Evolutionary conservation across 2,888 invertebrate species (phyloP), one percentile per base, ranked within the genome.

Genomic region (Heliconius cydno): DNA sequence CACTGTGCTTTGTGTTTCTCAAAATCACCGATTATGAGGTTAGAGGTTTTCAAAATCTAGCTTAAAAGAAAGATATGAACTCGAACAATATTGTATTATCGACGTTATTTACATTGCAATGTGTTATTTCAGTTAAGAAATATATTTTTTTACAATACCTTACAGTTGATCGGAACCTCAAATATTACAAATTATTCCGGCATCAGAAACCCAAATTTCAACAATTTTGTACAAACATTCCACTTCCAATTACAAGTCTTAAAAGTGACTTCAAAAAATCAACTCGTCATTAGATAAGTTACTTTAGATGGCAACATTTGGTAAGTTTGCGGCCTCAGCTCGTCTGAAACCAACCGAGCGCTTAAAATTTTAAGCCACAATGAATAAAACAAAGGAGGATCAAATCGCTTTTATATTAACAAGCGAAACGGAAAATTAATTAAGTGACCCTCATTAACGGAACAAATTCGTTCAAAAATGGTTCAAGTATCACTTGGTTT

Each of bases 371-470:
- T 41, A 76, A 52, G 46, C 38, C 72, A 65, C 77, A 71, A 66
- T 76, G 70, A 65, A 25, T 76, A 78, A 46, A 76, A 71, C 72
- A 76, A 79, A 67, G 75, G 70, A 70, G 65, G 76, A 72, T 41
- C 70, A 63, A 76, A 78, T 80, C 57, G 70, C 60, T 78, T 66
- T 72, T 63, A 80, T 74, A 71, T 78, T 78, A 72, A 34, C 57
- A 60, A 74, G 77, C 46, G 63, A 80, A 80, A 78, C 68, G 80
- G 71, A 75, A 80, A 76, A 72, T 76, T 78, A 80, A 80, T 76
- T 72, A 72, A 76, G 78, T 78, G 72, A 80, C 76, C 78, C 76
- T 80, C 71, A 78, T 79, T 79, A 77, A 68, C 66, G 13, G 71
- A 57, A 66, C 30, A 46, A 77, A 77, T 79, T 79, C 65, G 67